Percentiles rank a stretch among this genome's conserved stretches.
These are phyloP conservation scores for Odocoileus virginianus DNA, from an alignment of 2,113 vertebrate genomes.

Conservation along the genomic window DNA sequence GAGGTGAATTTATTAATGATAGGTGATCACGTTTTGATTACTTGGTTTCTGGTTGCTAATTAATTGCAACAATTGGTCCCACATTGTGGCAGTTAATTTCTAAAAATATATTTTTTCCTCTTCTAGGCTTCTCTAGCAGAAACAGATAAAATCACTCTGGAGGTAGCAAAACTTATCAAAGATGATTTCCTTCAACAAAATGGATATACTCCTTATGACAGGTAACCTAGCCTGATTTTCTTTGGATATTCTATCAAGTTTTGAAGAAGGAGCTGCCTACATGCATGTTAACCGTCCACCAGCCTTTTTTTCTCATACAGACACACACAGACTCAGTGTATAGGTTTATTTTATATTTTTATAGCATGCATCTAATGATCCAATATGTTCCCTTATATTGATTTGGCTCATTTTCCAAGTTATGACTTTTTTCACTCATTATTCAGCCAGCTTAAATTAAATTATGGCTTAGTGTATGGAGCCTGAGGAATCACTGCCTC, in stretches of 20 bases:
- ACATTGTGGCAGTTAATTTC: neutral
- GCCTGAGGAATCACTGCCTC: neutral
- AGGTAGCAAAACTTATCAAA: slow-evolving; percentile 97
- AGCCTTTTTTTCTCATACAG: neutral
- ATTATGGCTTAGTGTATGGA: neutral
- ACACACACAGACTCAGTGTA: neutral
- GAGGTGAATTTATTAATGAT: slow-evolving; percentile 5
- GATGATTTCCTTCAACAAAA: slow-evolving; percentile 99
- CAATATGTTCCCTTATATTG: neutral
- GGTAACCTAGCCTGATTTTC: slow-evolving; percentile 77
- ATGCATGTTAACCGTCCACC: neutral
- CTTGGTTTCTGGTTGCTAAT: neutral
- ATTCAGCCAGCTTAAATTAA: neutral
- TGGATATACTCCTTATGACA: slow-evolving; percentile 96
- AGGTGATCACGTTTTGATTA: neutral
- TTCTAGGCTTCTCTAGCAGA: slow-evolving; percentile 95
- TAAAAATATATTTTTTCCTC: neutral
- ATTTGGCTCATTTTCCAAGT: neutral
- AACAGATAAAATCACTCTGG: slow-evolving; percentile 97
- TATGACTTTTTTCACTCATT: slow-evolving; percentile 12
- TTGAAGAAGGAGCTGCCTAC: neutral
- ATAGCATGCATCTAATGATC: neutral
- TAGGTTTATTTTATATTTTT: neutral
- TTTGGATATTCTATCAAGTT: neutral
- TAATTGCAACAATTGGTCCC: neutral